phyloP scores from a whole-genome alignment of 2,797 vertebrate species.

The Cirrhinus molitorella region DNA sequence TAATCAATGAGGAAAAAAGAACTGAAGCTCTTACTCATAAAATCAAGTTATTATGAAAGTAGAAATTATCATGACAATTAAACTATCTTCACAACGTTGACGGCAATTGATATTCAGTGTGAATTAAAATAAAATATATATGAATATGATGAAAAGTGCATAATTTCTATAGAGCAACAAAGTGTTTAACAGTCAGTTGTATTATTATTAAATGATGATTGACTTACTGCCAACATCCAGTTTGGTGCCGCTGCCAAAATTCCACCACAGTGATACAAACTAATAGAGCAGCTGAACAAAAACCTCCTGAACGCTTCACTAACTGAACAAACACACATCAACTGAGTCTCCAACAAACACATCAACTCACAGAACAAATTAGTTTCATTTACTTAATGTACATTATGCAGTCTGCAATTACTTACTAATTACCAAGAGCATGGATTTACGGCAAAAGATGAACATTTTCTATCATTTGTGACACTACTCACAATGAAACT shows the following conservation, averaged over 20 bases:
- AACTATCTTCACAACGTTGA: background rate
- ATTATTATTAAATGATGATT: background rate
- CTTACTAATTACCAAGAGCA: too few relatives aligned
- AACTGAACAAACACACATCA: background rate
- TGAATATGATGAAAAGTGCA: background rate
- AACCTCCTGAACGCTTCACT: conserved; percentile 7
- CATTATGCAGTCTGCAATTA: too few relatives aligned
- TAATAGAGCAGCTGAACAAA: conserved; percentile 1
- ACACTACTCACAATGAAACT: too few relatives aligned
- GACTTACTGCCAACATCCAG: conserved; percentile 32
- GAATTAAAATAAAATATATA: background rate
- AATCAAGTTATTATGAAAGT: too few relatives aligned
- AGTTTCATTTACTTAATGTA: too few relatives aligned
- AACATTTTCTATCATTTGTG: too few relatives aligned
- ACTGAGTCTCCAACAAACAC: conserved; percentile 7
- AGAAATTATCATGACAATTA: background rate
- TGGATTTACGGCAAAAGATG: too few relatives aligned
- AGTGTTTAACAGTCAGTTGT: background rate
- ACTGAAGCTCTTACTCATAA: too few relatives aligned
- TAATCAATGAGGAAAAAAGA: background rate
- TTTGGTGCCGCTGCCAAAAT: conserved; percentile 11
- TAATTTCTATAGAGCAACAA: background rate
- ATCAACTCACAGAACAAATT: background rate
- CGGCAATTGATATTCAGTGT: background rate
- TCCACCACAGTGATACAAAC: background rate